Conservation (phyloP, 2,888 invertebrate species). For the Epirrhoe alternata region DNA sequence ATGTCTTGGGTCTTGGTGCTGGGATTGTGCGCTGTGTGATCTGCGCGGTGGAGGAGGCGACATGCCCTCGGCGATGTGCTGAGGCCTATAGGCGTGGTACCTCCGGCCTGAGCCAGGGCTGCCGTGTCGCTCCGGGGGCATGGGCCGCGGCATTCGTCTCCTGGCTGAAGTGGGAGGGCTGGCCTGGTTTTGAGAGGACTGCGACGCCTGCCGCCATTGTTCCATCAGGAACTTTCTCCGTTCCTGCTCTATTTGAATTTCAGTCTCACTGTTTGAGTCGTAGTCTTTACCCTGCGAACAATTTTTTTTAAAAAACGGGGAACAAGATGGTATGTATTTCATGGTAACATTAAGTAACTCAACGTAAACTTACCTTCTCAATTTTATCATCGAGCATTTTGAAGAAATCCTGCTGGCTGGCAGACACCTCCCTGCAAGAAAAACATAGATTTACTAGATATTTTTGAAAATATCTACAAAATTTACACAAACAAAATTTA, state of each 20-base stretch:
- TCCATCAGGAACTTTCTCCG: conserved; percentile 88
- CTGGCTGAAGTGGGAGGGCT: conserved; percentile 74
- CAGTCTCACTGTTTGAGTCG: conserved; percentile 91
- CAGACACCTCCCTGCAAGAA: conserved; percentile 90
- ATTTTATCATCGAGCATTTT: conserved; percentile 97
- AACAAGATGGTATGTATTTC: background rate
- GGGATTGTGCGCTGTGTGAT: conserved; percentile 71
- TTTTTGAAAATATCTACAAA: no score
- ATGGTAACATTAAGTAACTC: background rate
- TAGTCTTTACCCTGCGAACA: conserved; percentile 90
- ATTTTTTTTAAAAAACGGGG: background rate
- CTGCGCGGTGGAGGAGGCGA: conserved; percentile 75
- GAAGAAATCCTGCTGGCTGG: conserved; percentile 96
- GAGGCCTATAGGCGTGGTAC: conserved; percentile 64
- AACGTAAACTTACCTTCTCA: conserved; percentile 87
- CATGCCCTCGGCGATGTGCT: conserved; percentile 72
- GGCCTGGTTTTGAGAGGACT: conserved; percentile 60
- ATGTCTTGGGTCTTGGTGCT: conserved; percentile 66
- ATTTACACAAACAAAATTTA: no score
- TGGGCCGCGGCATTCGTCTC: conserved; percentile 63
- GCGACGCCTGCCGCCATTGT: conserved; percentile 91
- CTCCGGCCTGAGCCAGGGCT: conserved; percentile 68
- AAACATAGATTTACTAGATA: background rate
- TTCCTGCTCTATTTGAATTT: conserved; percentile 88
- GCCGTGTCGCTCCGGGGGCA: conserved; percentile 72